Percentiles rank a stretch among this genome's conserved stretches.
Evolutionary conservation across 2,113 vertebrate species (phyloP).

Genomic region (Cyanistes caeruleus): DNA sequence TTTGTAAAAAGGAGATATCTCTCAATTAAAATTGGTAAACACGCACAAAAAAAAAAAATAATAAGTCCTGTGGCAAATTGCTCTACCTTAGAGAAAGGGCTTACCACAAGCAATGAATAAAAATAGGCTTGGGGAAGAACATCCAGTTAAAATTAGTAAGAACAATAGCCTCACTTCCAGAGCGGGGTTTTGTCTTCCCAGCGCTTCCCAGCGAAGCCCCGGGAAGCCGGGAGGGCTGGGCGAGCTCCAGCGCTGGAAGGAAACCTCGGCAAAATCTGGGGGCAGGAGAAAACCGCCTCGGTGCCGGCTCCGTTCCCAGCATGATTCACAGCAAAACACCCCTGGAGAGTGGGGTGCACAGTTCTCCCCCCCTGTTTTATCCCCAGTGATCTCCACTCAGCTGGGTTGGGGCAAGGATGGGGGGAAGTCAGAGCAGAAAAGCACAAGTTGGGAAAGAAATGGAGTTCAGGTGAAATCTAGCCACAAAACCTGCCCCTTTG

Average conservation of each 20-base stretch:
- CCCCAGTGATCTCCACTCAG: background rate
- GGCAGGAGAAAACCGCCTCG: background rate
- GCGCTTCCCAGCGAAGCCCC: constrained; percentile 36
- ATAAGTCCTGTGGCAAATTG: constrained; percentile 27
- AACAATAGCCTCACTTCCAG: constrained; percentile 61
- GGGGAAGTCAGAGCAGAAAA: background rate
- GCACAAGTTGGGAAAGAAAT: rapidly evolving
- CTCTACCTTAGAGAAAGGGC: constrained; percentile 61
- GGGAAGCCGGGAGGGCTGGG: constrained; percentile 45
- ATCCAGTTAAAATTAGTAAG: constrained; percentile 66
- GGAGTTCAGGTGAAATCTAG: background rate
- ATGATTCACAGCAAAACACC: background rate
- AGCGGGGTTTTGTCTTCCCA: constrained; percentile 54
- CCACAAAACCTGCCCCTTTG: background rate
- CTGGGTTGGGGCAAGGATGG: background rate
- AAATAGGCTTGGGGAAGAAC: constrained; percentile 59
- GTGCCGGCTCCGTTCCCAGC: rapidly evolving
- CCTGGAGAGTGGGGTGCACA: rapidly evolving
- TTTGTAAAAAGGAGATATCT: background rate
- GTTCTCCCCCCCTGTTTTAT: background rate
- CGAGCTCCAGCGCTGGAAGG: background rate
- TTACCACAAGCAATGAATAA: constrained; percentile 66
- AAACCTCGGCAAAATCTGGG: background rate
- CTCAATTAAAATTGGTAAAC: constrained; percentile 23
- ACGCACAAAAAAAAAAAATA: background rate